phyloP scores from a whole-genome alignment of 2,113 vertebrate species.

The Sorex araneus region DNA sequence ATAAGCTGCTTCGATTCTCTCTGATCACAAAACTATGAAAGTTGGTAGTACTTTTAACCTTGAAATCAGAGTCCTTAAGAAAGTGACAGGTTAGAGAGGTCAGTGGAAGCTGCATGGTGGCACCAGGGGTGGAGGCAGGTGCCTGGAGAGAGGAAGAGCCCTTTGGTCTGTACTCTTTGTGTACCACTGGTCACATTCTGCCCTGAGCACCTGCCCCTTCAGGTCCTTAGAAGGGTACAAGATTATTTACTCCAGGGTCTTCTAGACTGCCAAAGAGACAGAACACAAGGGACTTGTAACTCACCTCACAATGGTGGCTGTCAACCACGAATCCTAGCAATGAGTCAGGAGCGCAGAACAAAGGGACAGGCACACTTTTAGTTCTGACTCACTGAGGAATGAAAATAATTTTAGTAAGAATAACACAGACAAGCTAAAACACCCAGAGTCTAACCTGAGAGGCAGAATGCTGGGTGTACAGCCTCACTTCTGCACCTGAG shows the following conservation, averaged over 20 bases:
- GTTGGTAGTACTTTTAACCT: slow-evolving; percentile 52
- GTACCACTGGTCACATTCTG: background rate
- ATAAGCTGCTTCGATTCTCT: slow-evolving; percentile 47
- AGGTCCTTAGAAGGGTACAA: slow-evolving; percentile 40
- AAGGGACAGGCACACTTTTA: background rate
- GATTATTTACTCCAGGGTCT: slow-evolving; percentile 39
- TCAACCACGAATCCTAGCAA: slow-evolving; percentile 1
- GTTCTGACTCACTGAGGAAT: background rate
- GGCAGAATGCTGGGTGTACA: background rate
- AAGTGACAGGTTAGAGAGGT: slow-evolving; percentile 47
- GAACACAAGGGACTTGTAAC: slow-evolving; percentile 7
- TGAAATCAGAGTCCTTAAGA: slow-evolving; percentile 39
- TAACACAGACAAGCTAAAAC: background rate
- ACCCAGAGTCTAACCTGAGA: background rate
- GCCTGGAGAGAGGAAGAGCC: background rate
- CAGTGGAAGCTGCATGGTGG: background rate
- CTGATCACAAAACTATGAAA: slow-evolving; percentile 40
- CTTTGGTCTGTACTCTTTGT: background rate
- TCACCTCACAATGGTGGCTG: slow-evolving; percentile 2
- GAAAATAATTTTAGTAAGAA: background rate
- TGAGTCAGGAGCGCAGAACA: background rate
- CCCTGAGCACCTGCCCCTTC: slow-evolving; percentile 10
- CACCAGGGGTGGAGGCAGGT: background rate
- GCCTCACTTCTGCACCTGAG: too few relatives aligned
- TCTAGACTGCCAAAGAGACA: background rate